phyloP scores from a whole-genome alignment of 2,797 vertebrate genomes.

The Apodemus agrarius region DNA sequence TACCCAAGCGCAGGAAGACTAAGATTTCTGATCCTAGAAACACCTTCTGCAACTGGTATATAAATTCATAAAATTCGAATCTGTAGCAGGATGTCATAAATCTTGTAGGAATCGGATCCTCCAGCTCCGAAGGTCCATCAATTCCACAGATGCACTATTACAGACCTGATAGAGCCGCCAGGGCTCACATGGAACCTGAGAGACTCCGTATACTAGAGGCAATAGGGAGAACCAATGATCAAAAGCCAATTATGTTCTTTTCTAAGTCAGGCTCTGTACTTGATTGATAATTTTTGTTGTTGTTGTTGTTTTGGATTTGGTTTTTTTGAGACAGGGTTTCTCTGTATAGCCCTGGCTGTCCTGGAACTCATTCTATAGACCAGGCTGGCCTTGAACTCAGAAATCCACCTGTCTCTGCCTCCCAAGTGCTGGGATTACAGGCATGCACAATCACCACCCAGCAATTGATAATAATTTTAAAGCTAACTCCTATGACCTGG shows the following conservation, averaged over 20 bases:
- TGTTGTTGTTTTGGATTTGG: too few relatives aligned
- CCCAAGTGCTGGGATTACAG: too few relatives aligned
- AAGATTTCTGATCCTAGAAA: conserved; percentile 42
- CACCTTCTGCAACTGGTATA: conserved; percentile 2
- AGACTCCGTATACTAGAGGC: conserved; percentile 9
- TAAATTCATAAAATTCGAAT: neutral
- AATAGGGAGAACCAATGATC: conserved; percentile 7
- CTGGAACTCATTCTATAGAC: too few relatives aligned
- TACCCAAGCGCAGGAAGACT: neutral
- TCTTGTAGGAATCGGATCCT: too few relatives aligned
- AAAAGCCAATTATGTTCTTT: conserved; percentile 10
- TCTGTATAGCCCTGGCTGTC: too few relatives aligned
- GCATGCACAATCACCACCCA: too few relatives aligned
- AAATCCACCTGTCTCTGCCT: too few relatives aligned
- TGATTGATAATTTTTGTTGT: conserved; percentile 6
- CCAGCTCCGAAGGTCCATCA: neutral
- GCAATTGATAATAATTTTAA: conserved; percentile 36
- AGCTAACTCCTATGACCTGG: conserved; percentile 14
- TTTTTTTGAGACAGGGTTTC: too few relatives aligned
- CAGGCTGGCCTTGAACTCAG: too few relatives aligned
- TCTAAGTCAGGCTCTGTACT: neutral
- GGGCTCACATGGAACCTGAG: conserved; percentile 7
- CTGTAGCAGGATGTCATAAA: neutral
- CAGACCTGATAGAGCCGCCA: neutral
- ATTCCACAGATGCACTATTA: neutral